Evolutionary conservation across 2,888 invertebrate species (phyloP), one percentile per base, ranked within the genome.

Genomic region (Biston betularia): DNA sequence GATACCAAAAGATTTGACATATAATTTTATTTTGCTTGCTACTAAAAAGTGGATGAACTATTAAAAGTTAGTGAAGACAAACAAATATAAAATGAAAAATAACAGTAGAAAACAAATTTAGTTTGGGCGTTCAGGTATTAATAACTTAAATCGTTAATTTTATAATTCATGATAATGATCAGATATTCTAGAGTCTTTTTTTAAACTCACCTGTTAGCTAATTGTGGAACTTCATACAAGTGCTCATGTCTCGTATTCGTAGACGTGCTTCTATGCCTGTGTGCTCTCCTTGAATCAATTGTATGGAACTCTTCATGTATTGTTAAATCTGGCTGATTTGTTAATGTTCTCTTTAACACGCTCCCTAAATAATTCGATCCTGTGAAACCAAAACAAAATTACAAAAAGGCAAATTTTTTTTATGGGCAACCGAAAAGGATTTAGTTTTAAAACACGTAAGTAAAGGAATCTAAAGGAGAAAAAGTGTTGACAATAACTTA

Each of bases 171-270:
- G 14, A 52, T 14, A 5, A n/a, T n/a, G 44, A 45, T 45, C 8
- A 2, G 14, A 45, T 44, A 14, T 6, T 24, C 46, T 46, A 46
- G 10, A 46, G 0, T 8, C 1, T 24, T 24, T 24, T 24, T 46
- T 34, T 33, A n/a, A 15, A 56, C 73, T 77, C 71, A 93, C 93
- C 93, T 93, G 74, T 85, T 92, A 68, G 92, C 90, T 64, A 93
- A 75, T 63, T 97, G 97, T 33, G 97, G 97, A 12, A 97, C 97
- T 92, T 98, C 97, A 89, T 97, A 97, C 83, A 97, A 96, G 89
- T 97, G 97, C 82, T 97, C 97, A 61, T 97, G 96, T 58, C 96
- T 94, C 56, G 95, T 92, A 72, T 95, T 95, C 42, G 94, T 95
- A 80, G 96, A 96, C 48, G 96, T 96, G 72, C 82, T 88, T 71